Conservation (phyloP, 2,888 invertebrate species). For the Eustalomyia histrio region DNA sequence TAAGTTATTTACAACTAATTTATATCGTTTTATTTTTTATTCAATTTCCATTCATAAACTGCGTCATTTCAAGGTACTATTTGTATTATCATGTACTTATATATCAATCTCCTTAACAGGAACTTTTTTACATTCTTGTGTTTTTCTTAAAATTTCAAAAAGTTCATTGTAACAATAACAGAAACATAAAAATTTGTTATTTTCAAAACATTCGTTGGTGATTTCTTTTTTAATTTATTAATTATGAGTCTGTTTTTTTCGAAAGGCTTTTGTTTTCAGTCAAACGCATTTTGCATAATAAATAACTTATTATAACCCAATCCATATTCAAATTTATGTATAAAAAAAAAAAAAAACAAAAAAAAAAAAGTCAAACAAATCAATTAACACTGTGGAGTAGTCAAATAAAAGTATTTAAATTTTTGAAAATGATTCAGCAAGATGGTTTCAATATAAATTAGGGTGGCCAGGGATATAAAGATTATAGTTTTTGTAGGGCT, state of each 20-base stretch:
- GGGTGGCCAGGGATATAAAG: not conserved
- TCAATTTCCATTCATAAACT: no score
- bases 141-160: not conserved
- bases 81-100: no score
- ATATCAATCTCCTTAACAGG: no score
- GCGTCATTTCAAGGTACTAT: no score
- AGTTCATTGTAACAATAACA: conserved; percentile 20
- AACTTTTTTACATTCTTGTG: no score
- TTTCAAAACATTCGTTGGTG: not conserved
- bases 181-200: not conserved
- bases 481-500: no score
- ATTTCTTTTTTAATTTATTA: conserved; percentile 7
- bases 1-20: no score
- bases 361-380: not conserved
- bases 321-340: conserved; percentile 1
- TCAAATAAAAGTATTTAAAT: not conserved
- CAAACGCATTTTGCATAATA: conserved; percentile 27
- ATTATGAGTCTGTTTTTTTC: not conserved
- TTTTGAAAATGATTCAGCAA: not conserved
- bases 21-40: no score
- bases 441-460: not conserved
- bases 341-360: not conserved
- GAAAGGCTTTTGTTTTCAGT: conserved; percentile 41
- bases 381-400: not conserved
- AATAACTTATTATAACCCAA: conserved; percentile 21